Base-by-base conservation (phyloP, 1,140 invertebrate species). In the Drosophila malerkotliana region DNA sequence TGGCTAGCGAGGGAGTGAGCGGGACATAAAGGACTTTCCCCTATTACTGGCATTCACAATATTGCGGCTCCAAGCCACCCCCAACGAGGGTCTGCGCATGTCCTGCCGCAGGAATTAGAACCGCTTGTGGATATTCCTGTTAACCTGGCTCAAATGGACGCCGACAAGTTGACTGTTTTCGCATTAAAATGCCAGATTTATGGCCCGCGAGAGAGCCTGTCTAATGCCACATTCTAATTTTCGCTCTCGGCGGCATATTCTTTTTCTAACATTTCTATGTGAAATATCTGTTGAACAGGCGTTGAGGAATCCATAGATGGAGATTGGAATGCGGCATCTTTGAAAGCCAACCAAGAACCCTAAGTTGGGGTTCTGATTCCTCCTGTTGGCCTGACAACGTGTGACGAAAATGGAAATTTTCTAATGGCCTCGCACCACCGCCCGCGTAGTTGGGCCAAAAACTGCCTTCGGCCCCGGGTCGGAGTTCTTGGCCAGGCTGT, bases 391-490 rank as follows among this genome's bases (percentile, higher is more conserved):
- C 89, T 91, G 89, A 77, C 76, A 80, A 84, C 75, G 76, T 91
- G 89, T 91, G 89, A 91, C 89, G 89, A 91, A 87, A 91, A 91
- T 91, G 89, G 90, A 91, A 91, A 89, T 91, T 91, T 90, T 90
- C 84, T 89, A 89, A 89, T 80, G 77, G 61, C 53, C 44, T 47
- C 44, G 44, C 58, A 44, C 67, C 64, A 45, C 15, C 26, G 51
- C 41, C 18, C 32, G 67, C 34, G 39, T 52, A 49, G 52, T 37
- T 64, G 45, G 59, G 49, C 53, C 57, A 15, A 49, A 77, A 54
- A 28, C 59, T 63, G 58, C 45, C 75, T 37, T 44, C 55, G 51
- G 48, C 32, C 32, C 26, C 39, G 58, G 21, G 26, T 30, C 37
- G 54, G 59, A 56, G 37, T 83, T 71, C 30, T 75, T 18, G 54